Base-by-base conservation (phyloP, 2,113 vertebrate genomes). In the Sialia sialis region DNA sequence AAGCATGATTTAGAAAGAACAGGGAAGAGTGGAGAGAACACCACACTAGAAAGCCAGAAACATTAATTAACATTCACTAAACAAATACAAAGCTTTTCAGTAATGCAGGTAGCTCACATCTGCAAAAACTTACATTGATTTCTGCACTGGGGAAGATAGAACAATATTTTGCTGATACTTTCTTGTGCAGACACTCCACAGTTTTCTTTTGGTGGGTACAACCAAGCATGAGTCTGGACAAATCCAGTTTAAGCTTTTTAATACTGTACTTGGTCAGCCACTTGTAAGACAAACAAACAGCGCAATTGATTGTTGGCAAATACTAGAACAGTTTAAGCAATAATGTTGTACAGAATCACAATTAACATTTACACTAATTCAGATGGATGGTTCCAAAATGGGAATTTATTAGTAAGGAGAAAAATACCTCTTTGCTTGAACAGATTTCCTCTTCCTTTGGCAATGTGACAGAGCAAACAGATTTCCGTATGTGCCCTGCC, bases 181-280 rank as follows among this genome's bases (percentile, higher is more conserved):
- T 87, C 67, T 95, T 97, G 48, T 70, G 96, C 43, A 93, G 72
- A 13, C 83, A 80, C 10, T 89, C 90, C 48, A 98, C 97, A 49
- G 82, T 80, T 25, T 95, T 93, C 93, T 93, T 97, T 21, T 85
- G 97, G 81, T 98, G 98, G 55, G 87, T 64, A 55, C 98, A 98
- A 25, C 93, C 92, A 30, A 98, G 98, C 63, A 98, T 38, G 73
- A 97, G 74, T 5, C 87, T 96, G 94, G 98, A 97, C 66, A 99
- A 86, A 13, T 98, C 98, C 95, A 99, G 75, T 84, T 97, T 98
- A 84, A 98, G 97, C 30, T 97, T 98, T 95, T 94, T 98, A 36
- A 98, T 88, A 8, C 98, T 95, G 51, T 97, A 98, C 41, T 95
- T 98, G 69, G 89, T 96, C 79, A 99, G 73, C 98, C 98, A 98